Conservation (phyloP, 2,113 vertebrate genomes). For the Lipophrys pholis region DNA sequence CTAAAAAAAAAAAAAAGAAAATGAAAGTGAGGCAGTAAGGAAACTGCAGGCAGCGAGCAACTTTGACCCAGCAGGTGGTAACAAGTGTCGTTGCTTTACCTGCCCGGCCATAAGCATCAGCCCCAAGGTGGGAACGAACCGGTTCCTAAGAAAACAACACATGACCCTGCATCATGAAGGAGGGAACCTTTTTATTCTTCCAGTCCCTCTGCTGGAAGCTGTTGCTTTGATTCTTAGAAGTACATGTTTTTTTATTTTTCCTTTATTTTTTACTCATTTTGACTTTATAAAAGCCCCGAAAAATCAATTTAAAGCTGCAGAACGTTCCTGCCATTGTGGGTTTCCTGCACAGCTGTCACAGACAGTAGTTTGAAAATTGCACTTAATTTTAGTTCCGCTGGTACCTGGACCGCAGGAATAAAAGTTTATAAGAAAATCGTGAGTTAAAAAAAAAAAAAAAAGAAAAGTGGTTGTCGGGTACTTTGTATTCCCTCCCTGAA, state of each 20-base stretch:
- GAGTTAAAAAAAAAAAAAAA: not conserved
- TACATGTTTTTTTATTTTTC: not conserved
- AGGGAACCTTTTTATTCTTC: not conserved
- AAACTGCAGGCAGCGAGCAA: slow-evolving; percentile 37
- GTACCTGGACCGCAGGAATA: not conserved
- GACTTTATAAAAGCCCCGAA: not conserved
- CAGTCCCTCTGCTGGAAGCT: not conserved
- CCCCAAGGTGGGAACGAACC: slow-evolving; percentile 56
- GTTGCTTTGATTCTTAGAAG: not conserved
- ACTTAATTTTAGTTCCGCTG: not conserved
- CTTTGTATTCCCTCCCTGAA: too few relatives aligned
- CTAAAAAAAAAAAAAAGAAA: slow-evolving; percentile 9
- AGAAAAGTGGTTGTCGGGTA: too few relatives aligned
- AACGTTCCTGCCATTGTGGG: not conserved
- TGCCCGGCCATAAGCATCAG: slow-evolving; percentile 46
- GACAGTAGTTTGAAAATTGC: slow-evolving; percentile 3
- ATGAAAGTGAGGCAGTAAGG: slow-evolving; percentile 12
- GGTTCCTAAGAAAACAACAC: slow-evolving; percentile 41
- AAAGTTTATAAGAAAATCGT: not conserved
- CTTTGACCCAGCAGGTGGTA: slow-evolving; percentile 46
- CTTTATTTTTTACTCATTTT: not conserved
- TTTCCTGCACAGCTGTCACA: not conserved
- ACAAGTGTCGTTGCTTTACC: slow-evolving; percentile 48
- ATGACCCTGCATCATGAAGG: not conserved
- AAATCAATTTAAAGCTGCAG: not conserved